Evolutionary conservation across 2,797 vertebrate genomes (phyloP), one percentile per base, ranked within the genome.

Genomic region (Prunella strophiata): DNA sequence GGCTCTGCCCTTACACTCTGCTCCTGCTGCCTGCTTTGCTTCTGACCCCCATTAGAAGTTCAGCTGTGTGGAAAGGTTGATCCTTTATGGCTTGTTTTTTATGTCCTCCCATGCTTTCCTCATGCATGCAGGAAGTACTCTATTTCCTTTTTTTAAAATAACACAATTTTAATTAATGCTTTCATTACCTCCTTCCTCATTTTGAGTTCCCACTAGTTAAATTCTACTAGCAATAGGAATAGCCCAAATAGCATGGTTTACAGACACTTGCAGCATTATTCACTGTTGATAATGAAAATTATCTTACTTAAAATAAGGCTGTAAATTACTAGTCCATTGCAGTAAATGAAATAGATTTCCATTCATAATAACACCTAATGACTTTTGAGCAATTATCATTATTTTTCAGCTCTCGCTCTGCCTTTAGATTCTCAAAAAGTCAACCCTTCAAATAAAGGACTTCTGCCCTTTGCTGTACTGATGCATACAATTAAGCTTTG

Each of bases 401-500:
- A 55, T 82, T 83, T 95, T 61, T 74, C 45, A 90, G 34, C 22
- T 63, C 21, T 73, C 26, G 4, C 29, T 92, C 63, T 91, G 48
- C 68, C 61, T 92, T 71, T 75, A 65, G 23, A 47, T 67, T 85
- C 78, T 91, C 48, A 55, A 58, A 81, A 89, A 75, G 45, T 55
- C 48, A 79, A 59, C 48, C 22, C 18, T 88, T 81, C 71, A 90
- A 36, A 82, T 77, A 70, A 63, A 72, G 47, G n/a, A 70, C 74
- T 92, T 80, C 59, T 83, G 77, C 27, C 72, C 52, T 89, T 85
- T 85, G 42, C 45, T 57, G 16, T 59, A 59, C 12, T 84, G 82
- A 91, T 90, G 74, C 23, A 71, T 75, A 52, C 40, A 85, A 58
- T 82, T 93, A 81, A 77, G 26, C 40, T 85, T 68, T 91, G 36